These are phyloP conservation scores for Colius striatus DNA, from an alignment of 2,113 vertebrate genomes.

Conservation along the genomic window DNA sequence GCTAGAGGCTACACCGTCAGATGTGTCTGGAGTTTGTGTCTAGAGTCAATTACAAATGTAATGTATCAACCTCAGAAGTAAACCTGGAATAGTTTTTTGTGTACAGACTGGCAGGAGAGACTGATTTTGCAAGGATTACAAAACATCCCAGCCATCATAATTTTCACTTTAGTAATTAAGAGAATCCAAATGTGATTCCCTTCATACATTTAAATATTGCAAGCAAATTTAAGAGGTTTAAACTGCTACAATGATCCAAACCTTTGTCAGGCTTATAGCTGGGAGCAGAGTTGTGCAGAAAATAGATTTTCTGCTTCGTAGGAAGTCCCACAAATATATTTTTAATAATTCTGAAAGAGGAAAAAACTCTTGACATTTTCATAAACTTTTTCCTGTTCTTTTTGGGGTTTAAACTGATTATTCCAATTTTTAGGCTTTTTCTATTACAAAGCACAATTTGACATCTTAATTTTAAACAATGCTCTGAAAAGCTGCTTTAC, in stretches of 20 bases:
- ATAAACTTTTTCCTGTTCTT: not conserved
- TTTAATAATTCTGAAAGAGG: not conserved
- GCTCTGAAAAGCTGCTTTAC: not conserved
- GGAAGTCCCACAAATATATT: not conserved
- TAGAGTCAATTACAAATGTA: not conserved
- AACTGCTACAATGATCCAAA: not conserved
- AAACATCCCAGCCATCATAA: not conserved
- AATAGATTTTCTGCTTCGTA: not conserved
- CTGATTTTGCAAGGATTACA: not conserved
- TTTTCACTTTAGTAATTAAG: not conserved
- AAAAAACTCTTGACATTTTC: not conserved
- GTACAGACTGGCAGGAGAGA: not conserved
- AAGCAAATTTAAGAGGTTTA: not conserved
- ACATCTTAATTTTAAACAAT: constrained; percentile 23
- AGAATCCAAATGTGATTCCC: not conserved
- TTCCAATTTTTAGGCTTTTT: not conserved
- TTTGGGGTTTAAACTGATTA: not conserved
- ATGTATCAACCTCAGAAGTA: not conserved
- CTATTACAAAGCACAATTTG: not conserved
- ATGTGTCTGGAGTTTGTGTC: not conserved
- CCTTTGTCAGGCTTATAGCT: not conserved
- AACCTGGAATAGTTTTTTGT: not conserved
- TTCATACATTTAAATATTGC: not conserved
- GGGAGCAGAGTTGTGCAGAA: not conserved
- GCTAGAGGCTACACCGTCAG: not conserved